Base-by-base conservation (phyloP, 2,797 vertebrate genomes). In the Phataginus tetradactyla region DNA sequence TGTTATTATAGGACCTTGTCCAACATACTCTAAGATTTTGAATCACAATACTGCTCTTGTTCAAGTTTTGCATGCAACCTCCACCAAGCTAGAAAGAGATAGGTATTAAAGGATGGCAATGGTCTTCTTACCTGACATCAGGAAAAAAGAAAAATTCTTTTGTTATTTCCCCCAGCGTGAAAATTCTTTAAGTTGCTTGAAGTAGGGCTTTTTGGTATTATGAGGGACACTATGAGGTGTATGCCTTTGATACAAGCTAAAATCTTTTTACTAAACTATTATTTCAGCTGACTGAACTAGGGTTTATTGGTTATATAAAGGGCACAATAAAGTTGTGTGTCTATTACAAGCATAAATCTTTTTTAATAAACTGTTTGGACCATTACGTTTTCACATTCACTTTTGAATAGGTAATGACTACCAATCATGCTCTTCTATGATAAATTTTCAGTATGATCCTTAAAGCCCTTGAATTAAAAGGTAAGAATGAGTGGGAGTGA, bases 351-450 rank as follows among this genome's bases (percentile, higher is more conserved):
- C 9, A 45, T 57, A 94, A 96, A 68, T 80, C 3, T 77, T 93
- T 94, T 77, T 57, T 14, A 79, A 91, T 61, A 53, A 72, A 86
- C n/a, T 72, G 23, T 83, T 75, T 81, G 66, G 42, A 15, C 6
- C 12, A 79, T 74, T 92, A 68, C 81, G 20, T 64, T 92, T 80
- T 91, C 71, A 93, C 45, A 91, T 90, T 72, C 88, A 29, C 64
- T 95, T 74, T 92, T 95, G 81, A 94, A 51, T 80, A 75, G 23
- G n/a, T 91, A 90, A 90, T 92, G 59, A 78, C 80, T 90, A 89
- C 27, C 18, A 68, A 37, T 90, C 49, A 66, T 61, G 20, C 11
- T 63, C 32, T 88, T 90, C 83, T 66, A 32, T 53, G 29, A 91
- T 68, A 77, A 59, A 42, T 34, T 95, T 77, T 94, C 49, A 69